phyloP scores from a whole-genome alignment of 1,140 invertebrate species.

The Aradophagus sp. region DNA sequence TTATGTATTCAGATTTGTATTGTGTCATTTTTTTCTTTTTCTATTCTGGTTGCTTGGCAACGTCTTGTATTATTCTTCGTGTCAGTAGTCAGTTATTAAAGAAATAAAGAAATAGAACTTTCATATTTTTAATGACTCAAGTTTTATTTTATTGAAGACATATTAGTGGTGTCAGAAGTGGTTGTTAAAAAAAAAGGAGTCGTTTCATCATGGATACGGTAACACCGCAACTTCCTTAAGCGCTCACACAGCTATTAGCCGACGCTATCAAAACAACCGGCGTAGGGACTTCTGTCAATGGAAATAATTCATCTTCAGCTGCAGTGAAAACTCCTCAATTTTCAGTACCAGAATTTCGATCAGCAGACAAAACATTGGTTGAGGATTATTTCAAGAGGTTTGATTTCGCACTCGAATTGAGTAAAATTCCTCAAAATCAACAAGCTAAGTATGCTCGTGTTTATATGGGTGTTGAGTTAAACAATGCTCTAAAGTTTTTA shows the following conservation, averaged over 20 bases:
- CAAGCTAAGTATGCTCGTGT: slow-evolving; percentile 53
- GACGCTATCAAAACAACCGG: neutral
- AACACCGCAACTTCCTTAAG: neutral
- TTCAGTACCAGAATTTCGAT: neutral
- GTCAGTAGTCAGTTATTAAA: no score
- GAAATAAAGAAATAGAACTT: no score
- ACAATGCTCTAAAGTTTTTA: slow-evolving; percentile 51
- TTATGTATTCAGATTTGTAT: no score
- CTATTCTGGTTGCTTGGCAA: no score
- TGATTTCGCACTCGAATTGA: slow-evolving; percentile 40
- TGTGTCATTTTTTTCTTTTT: no score
- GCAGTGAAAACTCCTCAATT: neutral
- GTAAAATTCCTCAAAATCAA: slow-evolving; percentile 28
- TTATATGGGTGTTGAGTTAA: slow-evolving; percentile 45
- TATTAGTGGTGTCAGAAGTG: slow-evolving; percentile 23
- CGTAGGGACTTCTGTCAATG: neutral
- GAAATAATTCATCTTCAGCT: neutral
- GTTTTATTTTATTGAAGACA: no score
- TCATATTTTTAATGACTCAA: no score
- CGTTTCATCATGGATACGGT: neutral
- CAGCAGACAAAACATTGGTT: slow-evolving; percentile 21
- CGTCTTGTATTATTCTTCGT: no score
- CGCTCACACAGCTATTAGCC: neutral
- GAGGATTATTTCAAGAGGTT: slow-evolving; percentile 58
- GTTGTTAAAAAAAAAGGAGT: slow-evolving; percentile 1